Base-by-base conservation (phyloP, 2,113 vertebrate species). In the Glaucomys volans region DNA sequence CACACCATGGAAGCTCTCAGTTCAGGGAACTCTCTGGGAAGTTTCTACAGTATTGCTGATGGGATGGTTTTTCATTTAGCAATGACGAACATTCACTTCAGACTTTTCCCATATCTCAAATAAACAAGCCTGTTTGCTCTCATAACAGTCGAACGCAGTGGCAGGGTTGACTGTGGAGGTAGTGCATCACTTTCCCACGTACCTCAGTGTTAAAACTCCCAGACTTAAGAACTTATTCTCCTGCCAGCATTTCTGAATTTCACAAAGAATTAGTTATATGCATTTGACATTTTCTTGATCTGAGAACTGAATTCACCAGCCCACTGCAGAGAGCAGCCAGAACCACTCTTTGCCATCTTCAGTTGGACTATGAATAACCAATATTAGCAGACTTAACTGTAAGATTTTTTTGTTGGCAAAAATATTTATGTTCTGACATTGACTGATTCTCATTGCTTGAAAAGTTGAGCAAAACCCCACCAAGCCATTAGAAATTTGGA, bases 261-360 rank as follows among this genome's bases (percentile, higher is more conserved):
- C 50, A 18, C 47, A n/a, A 67, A 92, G 76, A 89, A 69, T 95
- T 37, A 75, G 71, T 95, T 79, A 64, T 40, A 40, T 62, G 37
- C 42, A 66, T 62, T 75, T 97, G 88, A 77, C 40, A 40, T 90
- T 67, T 96, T 94, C 77, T 81, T 90, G 18, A 66, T 57, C 74
- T 90, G 32, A 26, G 44, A 77, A 64, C 52, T 69, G 80, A 93
- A 50, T 83, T 76, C 67, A 71, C 35, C 28, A 75, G 28, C 14
- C 40, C n/a, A 37, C 28, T 79, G 35, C 37, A 75, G 74, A 91
- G 72, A 74, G 40, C 72, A 64, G 52, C 57, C 79, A 50, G 6
- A 12, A 71, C 74, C 79, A 59, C 57, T 10, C 40, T 50, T 83
- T 79, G 37, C 69, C 59, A 9, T 86, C 57, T 80, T 90, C n/a